Evolutionary conservation across 2,797 vertebrate genomes (phyloP), one percentile per base, ranked within the genome.

Genomic region (Gephyroberyx darwinii): DNA sequence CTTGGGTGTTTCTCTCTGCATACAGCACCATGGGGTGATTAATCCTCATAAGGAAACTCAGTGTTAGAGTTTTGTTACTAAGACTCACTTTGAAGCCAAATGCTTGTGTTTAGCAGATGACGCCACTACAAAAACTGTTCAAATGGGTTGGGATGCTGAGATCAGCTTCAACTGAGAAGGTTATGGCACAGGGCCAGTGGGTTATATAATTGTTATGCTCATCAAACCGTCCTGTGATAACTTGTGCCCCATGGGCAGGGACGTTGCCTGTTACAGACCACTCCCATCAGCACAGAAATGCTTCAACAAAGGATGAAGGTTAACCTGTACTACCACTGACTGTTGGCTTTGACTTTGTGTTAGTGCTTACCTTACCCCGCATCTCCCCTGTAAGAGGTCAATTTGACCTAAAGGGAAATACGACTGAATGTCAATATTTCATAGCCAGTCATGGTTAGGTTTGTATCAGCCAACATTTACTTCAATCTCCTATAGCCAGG

Each of bases 51-150:
- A 3, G 17, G 5, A 9, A 51, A 22, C n/a, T 33, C 55, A 53
- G 9, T n/a, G 4, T 26, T 26, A 26, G 26, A 26, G 26, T 26
- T 48, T 47, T 26, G 37, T 47, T 7, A 13, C 3, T 53, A 50
- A 13, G 0, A 17, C 16, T 61, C 13, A 16, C 4, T 52, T 51
- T 0, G 13, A 70, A 47, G 41, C 14, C 6, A 39, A 63, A 64
- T 20, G 30, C 7, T 50, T 51, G 17, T 53, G 33, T 68, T 79
- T 55, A 30, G 35, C 8, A 47, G 74, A 77, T 85, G 76, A 82
- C 76, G 69, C 45, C 35, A 54, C 65, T 74, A 61, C 75, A 56
- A 75, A 71, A 74, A 39, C 8, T 65, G 57, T 75, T 82, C 5
- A 72, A 60, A 78, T 53, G 67, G 69, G 68, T 48, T 66, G 63